Percentiles rank a stretch among this genome's conserved stretches.
Evolutionary conservation across 2,113 vertebrate species (phyloP).

Genomic region (Elephas maximus): DNA sequence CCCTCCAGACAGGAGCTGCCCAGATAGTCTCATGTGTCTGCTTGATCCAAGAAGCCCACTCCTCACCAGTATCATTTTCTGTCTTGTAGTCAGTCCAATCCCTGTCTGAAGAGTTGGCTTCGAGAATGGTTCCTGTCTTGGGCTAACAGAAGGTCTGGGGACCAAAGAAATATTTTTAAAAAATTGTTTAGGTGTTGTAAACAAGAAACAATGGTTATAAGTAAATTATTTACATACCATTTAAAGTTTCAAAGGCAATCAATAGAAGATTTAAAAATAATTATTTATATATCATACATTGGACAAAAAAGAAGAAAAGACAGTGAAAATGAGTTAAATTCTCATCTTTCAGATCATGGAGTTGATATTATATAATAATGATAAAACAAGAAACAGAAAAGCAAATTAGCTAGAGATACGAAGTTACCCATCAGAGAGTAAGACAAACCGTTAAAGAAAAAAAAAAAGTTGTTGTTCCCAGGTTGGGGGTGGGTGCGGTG

Average conservation of each 20-base stretch:
- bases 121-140: too few species aligned
- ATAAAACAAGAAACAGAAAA: neutral
- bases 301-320: neutral
- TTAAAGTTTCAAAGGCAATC: slow-evolving; percentile 35
- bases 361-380: neutral
- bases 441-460: neutral
- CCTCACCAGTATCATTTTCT: too few species aligned
- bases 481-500: neutral
- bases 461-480: neutral
- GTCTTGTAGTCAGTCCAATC: too few species aligned
- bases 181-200: neutral
- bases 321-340: neutral
- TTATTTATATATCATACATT: neutral
- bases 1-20: too few species aligned
- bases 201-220: neutral
- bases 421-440: neutral
- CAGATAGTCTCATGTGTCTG: too few species aligned
- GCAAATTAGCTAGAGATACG: neutral
- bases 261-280: neutral
- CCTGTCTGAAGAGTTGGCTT: too few species aligned
- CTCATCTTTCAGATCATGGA: neutral
- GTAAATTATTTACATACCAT: neutral
- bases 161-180: neutral
- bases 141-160: too few species aligned
- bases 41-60: too few species aligned